These are phyloP conservation scores for Orthosia cruda DNA, from an alignment of 2,888 invertebrate genomes.

Conservation along the genomic window DNA sequence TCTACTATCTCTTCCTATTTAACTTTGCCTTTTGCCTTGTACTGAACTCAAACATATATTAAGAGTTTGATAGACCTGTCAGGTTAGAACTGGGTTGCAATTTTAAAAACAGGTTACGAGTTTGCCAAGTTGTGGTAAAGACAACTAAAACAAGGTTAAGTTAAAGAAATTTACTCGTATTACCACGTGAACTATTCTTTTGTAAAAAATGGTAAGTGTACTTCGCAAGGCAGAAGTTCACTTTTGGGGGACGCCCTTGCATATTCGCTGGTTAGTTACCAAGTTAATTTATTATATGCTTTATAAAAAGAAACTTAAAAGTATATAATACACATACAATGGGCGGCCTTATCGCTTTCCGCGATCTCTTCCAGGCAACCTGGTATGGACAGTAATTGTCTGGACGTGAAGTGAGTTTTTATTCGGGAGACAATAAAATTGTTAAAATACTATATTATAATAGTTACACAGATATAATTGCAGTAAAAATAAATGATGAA, in stretches of 20 bases:
- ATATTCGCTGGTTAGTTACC: too few species aligned
- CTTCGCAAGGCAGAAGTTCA: background rate
- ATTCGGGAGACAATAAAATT: too few species aligned
- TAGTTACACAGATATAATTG: too few species aligned
- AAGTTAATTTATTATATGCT: too few species aligned
- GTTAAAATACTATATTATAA: too few species aligned
- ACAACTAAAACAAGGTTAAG: conserved; percentile 1
- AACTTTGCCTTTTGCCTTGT: conserved; percentile 68
- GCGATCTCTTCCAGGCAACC: too few species aligned
- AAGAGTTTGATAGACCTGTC: conserved; percentile 48
- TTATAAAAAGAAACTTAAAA: too few species aligned
- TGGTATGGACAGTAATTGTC: too few species aligned
- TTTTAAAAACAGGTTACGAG: conserved; percentile 26
- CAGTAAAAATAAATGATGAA: too few species aligned
- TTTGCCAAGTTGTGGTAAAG: background rate
- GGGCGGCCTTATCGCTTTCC: too few species aligned
- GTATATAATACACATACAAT: too few species aligned
- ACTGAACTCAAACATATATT: conserved; percentile 15
- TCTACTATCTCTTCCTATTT: conserved; percentile 73
- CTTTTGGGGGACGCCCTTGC: background rate
- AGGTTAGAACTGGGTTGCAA: conserved; percentile 16
- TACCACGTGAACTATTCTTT: background rate
- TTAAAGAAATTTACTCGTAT: conserved; percentile 1
- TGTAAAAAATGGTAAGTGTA: background rate
- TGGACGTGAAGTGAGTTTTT: too few species aligned